A percentile compares a stretch with the other conserved stretches of the same genome.
These are phyloP conservation scores for Leptobrachium ailaonicum DNA, from an alignment of 2,113 vertebrate genomes.

Conservation along the genomic window DNA sequence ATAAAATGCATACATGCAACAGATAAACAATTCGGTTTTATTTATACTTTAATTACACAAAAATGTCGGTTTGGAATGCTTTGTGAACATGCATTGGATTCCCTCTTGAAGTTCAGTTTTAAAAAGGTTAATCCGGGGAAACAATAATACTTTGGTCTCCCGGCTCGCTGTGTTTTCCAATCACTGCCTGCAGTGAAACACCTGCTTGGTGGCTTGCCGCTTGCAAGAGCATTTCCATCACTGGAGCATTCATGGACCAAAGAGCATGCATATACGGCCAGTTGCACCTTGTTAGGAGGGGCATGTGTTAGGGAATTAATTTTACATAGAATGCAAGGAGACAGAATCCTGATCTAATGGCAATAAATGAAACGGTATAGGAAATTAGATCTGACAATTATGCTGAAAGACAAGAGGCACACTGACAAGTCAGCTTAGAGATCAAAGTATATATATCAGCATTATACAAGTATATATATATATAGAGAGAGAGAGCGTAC, in stretches of 20 bases:
- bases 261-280: slow-evolving; percentile 37
- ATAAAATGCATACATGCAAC: no score
- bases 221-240: slow-evolving; percentile 44
- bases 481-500: no score
- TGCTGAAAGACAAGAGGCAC: slow-evolving; percentile 3
- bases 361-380: slow-evolving; percentile 19
- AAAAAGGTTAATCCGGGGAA: slow-evolving; percentile 10
- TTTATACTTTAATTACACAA: no score
- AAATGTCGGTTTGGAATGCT: no score
- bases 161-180: slow-evolving; percentile 19
- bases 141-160: not conserved
- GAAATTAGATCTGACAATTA: slow-evolving; percentile 30
- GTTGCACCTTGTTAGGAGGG: slow-evolving; percentile 37
- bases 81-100: not conserved
- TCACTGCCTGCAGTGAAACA: slow-evolving; percentile 46
- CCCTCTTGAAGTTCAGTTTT: not conserved
- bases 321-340: slow-evolving; percentile 23
- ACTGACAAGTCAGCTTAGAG: slow-evolving; percentile 20
- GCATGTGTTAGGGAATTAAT: slow-evolving; percentile 15
- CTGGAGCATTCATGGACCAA: slow-evolving; percentile 44
- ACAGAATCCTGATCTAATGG: slow-evolving; percentile 32
- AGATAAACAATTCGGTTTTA: no score
- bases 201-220: slow-evolving; percentile 46
- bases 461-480: not conserved
- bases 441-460: slow-evolving; percentile 1